phyloP scores from a whole-genome alignment of 2,113 vertebrate genomes.

The Scomber colias region DNA sequence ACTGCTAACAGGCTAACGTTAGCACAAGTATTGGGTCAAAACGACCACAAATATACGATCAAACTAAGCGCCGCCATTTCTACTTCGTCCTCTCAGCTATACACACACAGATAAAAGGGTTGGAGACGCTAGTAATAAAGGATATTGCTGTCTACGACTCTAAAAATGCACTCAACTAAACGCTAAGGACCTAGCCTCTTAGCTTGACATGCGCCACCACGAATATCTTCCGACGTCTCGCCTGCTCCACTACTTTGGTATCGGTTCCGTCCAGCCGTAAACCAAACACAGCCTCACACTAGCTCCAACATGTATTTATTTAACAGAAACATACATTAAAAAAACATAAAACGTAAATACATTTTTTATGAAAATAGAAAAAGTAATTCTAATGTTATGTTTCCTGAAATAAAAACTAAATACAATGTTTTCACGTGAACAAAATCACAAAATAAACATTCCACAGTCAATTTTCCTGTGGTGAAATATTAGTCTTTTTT shows the following conservation, averaged over 20 bases:
- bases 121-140: rapidly evolving
- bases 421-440: not conserved
- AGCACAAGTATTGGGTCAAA: constrained; percentile 50
- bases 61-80: constrained; percentile 25
- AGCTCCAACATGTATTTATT: constrained; percentile 53
- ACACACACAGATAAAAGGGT: not conserved
- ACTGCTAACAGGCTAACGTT: constrained; percentile 58
- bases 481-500: constrained; percentile 20
- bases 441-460: constrained; percentile 3
- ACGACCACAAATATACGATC: not conserved
- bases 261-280: constrained; percentile 47
- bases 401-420: constrained; percentile 1
- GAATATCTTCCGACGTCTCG: not conserved
- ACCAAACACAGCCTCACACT: not conserved
- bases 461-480: constrained; percentile 1
- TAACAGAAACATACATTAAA: constrained; percentile 16
- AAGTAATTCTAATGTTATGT: not conserved
- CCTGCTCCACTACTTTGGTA: no score
- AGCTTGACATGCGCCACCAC: constrained; percentile 19
- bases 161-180: not conserved
- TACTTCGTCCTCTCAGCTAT: not conserved
- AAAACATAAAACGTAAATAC: not conserved
- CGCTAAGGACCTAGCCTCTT: constrained; percentile 47
- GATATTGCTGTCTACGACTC: not conserved
- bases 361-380: not conserved